Percentiles rank a stretch among this genome's conserved stretches.
These are phyloP conservation scores for Morone saxatilis DNA, from an alignment of 2,113 vertebrate genomes.

Conservation along the genomic window DNA sequence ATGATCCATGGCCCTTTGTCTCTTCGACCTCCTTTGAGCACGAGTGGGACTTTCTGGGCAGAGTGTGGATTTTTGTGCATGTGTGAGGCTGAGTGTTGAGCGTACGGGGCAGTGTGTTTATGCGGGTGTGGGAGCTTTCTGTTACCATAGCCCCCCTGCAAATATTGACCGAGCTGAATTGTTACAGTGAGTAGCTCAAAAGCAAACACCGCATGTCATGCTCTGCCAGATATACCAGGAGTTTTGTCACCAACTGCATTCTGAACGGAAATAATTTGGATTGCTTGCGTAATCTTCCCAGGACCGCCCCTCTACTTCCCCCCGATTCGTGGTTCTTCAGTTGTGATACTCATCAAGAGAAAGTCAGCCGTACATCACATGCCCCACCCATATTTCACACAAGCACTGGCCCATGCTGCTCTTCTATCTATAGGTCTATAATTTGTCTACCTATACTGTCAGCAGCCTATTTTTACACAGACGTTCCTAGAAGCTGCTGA, in stretches of 20 bases:
- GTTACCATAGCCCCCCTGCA: conserved; percentile 77
- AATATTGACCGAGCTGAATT: conserved; percentile 77
- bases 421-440: conserved; percentile 43
- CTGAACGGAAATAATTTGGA: conserved; percentile 22
- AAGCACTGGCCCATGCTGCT: conserved; percentile 10
- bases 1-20: conserved; percentile 77
- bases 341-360: conserved; percentile 9
- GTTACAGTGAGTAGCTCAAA: conserved; percentile 66
- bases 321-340: not conserved
- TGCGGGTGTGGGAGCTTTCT: conserved; percentile 64
- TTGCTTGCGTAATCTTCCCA: conserved; percentile 8
- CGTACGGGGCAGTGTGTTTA: conserved; percentile 52
- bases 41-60: conserved; percentile 65
- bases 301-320: not conserved
- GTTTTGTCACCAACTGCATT: conserved; percentile 50
- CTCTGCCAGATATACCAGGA: conserved; percentile 42
- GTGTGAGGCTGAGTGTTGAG: conserved; percentile 40
- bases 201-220: conserved; percentile 56
- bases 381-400: conserved; percentile 41
- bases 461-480: conserved; percentile 42
- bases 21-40: conserved; percentile 68
- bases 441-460: conserved; percentile 29
- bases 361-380: not conserved
- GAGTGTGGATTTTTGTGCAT: conserved; percentile 54
- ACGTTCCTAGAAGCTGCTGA: conserved; percentile 33